phyloP scores from a whole-genome alignment of 30 jellyfish, hydroid and myxozoan genomes.

The Rhopilema esculentum region DNA sequence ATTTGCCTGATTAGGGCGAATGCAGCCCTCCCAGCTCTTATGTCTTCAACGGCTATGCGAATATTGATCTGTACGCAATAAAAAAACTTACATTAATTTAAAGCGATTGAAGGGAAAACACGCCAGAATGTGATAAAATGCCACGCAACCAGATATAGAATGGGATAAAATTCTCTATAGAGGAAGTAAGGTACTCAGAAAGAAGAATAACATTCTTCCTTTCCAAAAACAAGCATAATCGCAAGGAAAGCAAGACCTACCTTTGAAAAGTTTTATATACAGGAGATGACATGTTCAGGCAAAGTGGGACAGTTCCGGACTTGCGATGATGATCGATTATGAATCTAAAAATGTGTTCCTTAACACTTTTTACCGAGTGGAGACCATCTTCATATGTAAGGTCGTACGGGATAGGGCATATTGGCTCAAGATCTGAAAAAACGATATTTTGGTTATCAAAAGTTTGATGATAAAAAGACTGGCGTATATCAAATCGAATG shows the following conservation, averaged over 20 bases:
- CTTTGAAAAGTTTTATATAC: constrained; percentile 89
- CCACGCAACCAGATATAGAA: too few relatives aligned
- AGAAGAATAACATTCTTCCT: too few relatives aligned
- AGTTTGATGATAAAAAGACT: background rate
- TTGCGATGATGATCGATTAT: constrained; percentile 77
- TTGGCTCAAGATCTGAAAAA: constrained; percentile 87
- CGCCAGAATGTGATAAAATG: too few relatives aligned
- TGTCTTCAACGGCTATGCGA: too few relatives aligned
- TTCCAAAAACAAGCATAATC: too few relatives aligned
- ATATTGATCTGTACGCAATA: too few relatives aligned
- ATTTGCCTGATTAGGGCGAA: too few relatives aligned
- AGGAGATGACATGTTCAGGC: constrained; percentile 94
- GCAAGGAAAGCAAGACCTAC: constrained; percentile 51
- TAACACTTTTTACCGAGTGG: constrained; percentile 85
- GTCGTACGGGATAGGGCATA: constrained; percentile 81
- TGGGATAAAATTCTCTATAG: too few relatives aligned
- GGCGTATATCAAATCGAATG: background rate
- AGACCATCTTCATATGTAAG: constrained; percentile 85
- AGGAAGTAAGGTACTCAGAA: too few relatives aligned
- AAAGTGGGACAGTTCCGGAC: constrained; percentile 92
- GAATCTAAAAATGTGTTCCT: constrained; percentile 80
- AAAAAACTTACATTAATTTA: too few relatives aligned
- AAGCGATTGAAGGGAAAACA: too few relatives aligned
- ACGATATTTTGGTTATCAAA: background rate
- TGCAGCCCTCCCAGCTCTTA: too few relatives aligned